Base-by-base conservation (phyloP, 1,140 invertebrate genomes). In the Elymnias hypermnestra region DNA sequence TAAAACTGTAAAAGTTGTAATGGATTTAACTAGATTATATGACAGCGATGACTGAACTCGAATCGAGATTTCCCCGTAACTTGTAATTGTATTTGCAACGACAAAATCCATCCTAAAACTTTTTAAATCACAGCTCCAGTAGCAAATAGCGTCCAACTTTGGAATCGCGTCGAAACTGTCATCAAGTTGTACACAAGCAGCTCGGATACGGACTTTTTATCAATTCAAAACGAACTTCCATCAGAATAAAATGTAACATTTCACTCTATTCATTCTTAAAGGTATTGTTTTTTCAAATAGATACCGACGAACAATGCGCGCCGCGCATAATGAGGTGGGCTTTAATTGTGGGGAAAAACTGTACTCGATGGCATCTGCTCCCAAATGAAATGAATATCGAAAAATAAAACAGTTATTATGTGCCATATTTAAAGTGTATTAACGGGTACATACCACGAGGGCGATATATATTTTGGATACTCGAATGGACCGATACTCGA, bases 141-240 rank as follows among this genome's bases (percentile, higher is more conserved):
- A n/a, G n/a, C n/a, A n/a, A n/a, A 33, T 29, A 29, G 26, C 17
- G 29, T 23, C 40, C 22, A 33, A 33, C 17, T 43, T 43, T 21
- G 28, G 37, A 47, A 40, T 39, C 28, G 36, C 21, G 40, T 47
- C 37, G 23, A 19, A 31, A 19, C 37, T 48, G 26, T 48, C 45
- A 40, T 40, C 19, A 22, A 22, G 23, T 46, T 35, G 23, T 10
- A 18, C 28, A 13, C 36, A 28, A 48, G 39, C 38, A 28, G 40
- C 44, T 45, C 31, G 26, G 37, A 48, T 40, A 31, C 23, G 2
- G 36, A 48, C 22, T 39, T 52, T 52, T 52, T 45, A 45, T 45
- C 49, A 44, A 40, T 45, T 40, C 37, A 28, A 52, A 45, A 52
- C 39, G 33, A 36, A 26, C 23, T 52, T 50, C 19, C 39, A 35